A percentile compares a stretch with the other conserved stretches of the same genome.
Conservation (phyloP, 2,888 invertebrate species). For the Drosophila diplacantha region DNA sequence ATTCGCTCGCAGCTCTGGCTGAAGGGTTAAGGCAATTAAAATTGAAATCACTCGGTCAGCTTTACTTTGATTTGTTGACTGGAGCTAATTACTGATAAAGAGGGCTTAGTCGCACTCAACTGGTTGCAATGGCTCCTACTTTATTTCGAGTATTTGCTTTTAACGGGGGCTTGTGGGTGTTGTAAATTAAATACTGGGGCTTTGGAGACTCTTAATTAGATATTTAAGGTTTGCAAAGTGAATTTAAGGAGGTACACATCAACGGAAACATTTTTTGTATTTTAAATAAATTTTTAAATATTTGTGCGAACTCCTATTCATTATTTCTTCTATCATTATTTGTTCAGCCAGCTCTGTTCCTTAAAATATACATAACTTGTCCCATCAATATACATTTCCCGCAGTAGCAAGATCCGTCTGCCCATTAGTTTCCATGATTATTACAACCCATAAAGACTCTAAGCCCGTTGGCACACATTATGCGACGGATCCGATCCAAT, state of each 20-base stretch:
- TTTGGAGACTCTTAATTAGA: neutral
- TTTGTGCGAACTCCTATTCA: too few relatives aligned
- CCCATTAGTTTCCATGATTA: conserved; percentile 8
- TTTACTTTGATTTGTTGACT: conserved; percentile 39
- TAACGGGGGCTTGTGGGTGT: neutral
- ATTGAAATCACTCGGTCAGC: conserved; percentile 27
- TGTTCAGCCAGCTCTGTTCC: accelerated
- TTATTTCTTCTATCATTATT: too few relatives aligned
- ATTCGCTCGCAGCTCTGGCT: conserved; percentile 32
- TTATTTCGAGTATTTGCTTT: conserved; percentile 9
- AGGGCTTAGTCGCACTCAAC: conserved; percentile 24
- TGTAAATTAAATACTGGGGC: neutral
- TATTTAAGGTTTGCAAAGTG: neutral
- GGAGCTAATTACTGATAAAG: conserved; percentile 31
- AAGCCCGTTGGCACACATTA: conserved; percentile 27
- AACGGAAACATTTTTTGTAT: neutral
- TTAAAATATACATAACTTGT: neutral
- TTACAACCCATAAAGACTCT: conserved; percentile 16
- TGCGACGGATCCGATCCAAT: conserved; percentile 14
- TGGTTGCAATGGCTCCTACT: conserved; percentile 1
- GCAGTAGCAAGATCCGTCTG: neutral
- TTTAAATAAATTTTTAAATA: neutral
- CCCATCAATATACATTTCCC: neutral
- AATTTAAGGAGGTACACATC: neutral
- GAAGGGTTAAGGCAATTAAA: conserved; percentile 39